phyloP scores from a whole-genome alignment of 1,140 invertebrate genomes.

The Drosophila lacteicornis region DNA sequence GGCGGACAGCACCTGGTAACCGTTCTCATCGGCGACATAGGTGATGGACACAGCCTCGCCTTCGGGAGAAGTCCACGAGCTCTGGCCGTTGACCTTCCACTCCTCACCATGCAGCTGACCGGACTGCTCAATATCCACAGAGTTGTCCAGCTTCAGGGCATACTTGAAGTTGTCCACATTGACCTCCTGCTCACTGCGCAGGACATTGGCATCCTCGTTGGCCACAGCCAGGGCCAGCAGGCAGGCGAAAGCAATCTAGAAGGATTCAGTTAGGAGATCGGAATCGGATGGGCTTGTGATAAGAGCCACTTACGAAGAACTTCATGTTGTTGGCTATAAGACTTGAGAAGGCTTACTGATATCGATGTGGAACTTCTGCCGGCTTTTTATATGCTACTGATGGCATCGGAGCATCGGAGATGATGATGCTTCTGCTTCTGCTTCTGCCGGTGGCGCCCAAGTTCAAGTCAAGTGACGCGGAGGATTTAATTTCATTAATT shows the following conservation, averaged over 20 bases:
- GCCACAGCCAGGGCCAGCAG: slow-evolving; percentile 64
- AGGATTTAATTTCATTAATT: slow-evolving; percentile 59
- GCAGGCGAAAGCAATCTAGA: slow-evolving; percentile 68
- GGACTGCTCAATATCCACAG: slow-evolving; percentile 90
- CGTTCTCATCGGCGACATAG: slow-evolving; percentile 88
- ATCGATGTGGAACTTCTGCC: slow-evolving; percentile 10
- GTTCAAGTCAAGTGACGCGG: slow-evolving; percentile 35
- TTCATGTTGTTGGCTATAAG: slow-evolving; percentile 75
- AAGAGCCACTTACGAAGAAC: slow-evolving; percentile 67
- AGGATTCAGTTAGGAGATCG: slow-evolving; percentile 4
- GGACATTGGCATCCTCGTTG: slow-evolving; percentile 57
- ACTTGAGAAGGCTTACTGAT: slow-evolving; percentile 70
- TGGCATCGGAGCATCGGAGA: not conserved
- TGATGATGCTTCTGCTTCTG: not conserved
- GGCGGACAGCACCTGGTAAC: slow-evolving; percentile 88
- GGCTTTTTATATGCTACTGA: slow-evolving; percentile 59
- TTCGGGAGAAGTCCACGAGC: slow-evolving; percentile 91
- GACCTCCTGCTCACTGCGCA: slow-evolving; percentile 43
- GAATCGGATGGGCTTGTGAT: not conserved
- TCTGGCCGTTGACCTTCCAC: slow-evolving; percentile 90
- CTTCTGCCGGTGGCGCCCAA: slow-evolving; percentile 36
- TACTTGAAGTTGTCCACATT: slow-evolving; percentile 51
- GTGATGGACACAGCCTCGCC: slow-evolving; percentile 76
- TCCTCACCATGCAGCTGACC: slow-evolving; percentile 89
- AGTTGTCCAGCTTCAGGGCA: slow-evolving; percentile 91